Base-by-base conservation (phyloP, 2,888 invertebrate genomes). In the Eupithecia vulgata region DNA sequence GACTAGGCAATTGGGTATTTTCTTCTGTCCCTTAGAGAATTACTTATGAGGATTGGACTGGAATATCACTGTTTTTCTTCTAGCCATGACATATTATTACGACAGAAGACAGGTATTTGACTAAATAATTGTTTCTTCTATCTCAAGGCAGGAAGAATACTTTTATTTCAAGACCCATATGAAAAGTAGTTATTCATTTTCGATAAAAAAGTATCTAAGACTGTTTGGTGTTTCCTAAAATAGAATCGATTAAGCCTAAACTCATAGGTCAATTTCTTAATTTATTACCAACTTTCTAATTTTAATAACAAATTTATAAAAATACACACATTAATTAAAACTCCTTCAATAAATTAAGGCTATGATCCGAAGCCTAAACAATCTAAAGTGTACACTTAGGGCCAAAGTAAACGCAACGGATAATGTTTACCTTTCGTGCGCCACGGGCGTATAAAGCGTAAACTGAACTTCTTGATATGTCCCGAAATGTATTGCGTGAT, bases 401-500 rank as follows among this genome's bases (percentile, higher is more conserved):
- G 78, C 76, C 78, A 83, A 82, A 83, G 82, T 86, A 87, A 88
- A 88, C 87, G 83, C 83, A 82, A 82, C 83, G 45, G 81, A 76
- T 79, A 84, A 79, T 88, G 88, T 90, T 90, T 89, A 88, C 85
- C 80, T 87, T 84, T 79, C 84, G 81, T 84, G 83, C 81, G 80
- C 78, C 81, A 80, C 77, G 78, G 78, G 82, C 81, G 84, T 83
- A 80, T 76, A 67, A 64, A 76, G 81, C 78, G 80, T 82, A 79
- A 81, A 83, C 81, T 80, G 77, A 76, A 74, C 76, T 79, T 76
- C 77, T 78, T 79, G 79, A 77, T 48, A 77, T 78, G 73, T 70
- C 76, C 45, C 62, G 71, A 76, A 83, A 81, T 81, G 79, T 75
- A 79, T 69, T 35, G 42, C 57, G n/a, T 83, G 82, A 83, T 77